Percentiles rank a stretch among this genome's conserved stretches.
phyloP scores from a whole-genome alignment of 2,113 vertebrate genomes.

The Otolemur garnettii region DNA sequence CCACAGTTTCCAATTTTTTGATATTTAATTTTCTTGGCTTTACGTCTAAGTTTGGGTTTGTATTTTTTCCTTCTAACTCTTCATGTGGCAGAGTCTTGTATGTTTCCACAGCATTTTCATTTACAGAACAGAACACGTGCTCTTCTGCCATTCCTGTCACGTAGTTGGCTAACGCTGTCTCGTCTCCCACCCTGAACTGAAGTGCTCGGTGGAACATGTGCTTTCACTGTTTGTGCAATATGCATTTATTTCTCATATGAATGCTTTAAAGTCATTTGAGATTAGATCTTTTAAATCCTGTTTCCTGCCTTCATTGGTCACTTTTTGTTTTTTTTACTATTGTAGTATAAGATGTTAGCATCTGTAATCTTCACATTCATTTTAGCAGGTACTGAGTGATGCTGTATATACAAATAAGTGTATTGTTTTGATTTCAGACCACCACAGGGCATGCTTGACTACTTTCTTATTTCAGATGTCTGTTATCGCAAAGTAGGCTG shows the following conservation, averaged over 20 bases:
- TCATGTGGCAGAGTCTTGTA: conserved; percentile 89
- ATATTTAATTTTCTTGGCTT: conserved; percentile 86
- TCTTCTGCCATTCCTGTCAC: conserved; percentile 84
- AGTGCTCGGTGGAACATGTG: conserved; percentile 91
- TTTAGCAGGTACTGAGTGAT: conserved; percentile 99
- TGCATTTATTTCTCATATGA: conserved; percentile 93
- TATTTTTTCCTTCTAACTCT: conserved; percentile 88
- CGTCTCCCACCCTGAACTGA: conserved; percentile 91
- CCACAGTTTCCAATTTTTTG: conserved; percentile 90
- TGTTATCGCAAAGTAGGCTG: conserved; percentile 96
- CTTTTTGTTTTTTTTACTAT: conserved; percentile 88
- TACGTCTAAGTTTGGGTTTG: conserved; percentile 89
- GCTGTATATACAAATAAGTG: conserved; percentile 92
- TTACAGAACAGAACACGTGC: conserved; percentile 85
- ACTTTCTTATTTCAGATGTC: conserved; percentile 92
- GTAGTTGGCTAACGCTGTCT: conserved; percentile 85
- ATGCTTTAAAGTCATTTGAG: conserved; percentile 95
- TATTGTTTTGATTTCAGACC: conserved; percentile 95
- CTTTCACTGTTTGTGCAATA: conserved; percentile 99
- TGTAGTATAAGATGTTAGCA: conserved; percentile 93
- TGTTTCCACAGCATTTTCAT: conserved; percentile 89
- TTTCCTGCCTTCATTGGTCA: conserved; percentile 91
- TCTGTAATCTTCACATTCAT: conserved; percentile 95
- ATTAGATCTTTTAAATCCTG: conserved; percentile 90
- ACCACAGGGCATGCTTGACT: conserved; percentile 96